Evolutionary conservation across 2,797 vertebrate species (phyloP).

Genomic region (Benthosema pterotum): DNA sequence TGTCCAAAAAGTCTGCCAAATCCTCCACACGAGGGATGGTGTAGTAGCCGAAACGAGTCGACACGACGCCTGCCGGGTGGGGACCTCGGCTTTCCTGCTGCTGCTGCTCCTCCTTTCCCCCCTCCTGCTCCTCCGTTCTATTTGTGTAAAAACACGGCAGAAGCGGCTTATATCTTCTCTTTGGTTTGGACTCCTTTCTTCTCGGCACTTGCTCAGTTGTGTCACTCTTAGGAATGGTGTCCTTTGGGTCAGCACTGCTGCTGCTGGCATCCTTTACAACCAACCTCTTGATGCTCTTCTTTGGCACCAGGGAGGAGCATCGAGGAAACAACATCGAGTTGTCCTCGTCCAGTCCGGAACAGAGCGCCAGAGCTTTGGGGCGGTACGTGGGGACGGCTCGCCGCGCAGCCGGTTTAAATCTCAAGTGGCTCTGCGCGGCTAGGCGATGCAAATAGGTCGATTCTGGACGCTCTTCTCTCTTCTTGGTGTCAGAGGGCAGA

Average conservation of each 20-base stretch:
- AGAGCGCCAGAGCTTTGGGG: conserved; percentile 92
- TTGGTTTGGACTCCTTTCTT: conserved; percentile 90
- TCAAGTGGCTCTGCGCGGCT: conserved; percentile 94
- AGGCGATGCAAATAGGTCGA: conserved; percentile 96
- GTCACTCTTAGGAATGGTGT: conserved; percentile 89
- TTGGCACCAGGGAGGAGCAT: conserved; percentile 96
- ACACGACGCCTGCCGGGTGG: conserved; percentile 93
- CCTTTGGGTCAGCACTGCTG: conserved; percentile 80
- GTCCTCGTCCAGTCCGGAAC: conserved; percentile 95
- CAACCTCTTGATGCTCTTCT: conserved; percentile 97
- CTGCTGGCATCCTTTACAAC: conserved; percentile 93
- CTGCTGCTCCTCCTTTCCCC: conserved; percentile 64
- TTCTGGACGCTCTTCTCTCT: conserved; percentile 97
- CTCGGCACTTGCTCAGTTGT: conserved; percentile 85
- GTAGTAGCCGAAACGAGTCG: conserved; percentile 90
- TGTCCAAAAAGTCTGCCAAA: conserved; percentile 84
- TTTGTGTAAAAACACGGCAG: no score
- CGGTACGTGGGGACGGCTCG: conserved; percentile 91
- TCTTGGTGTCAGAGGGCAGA: conserved; percentile 91
- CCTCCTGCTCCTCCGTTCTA: no score
- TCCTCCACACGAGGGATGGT: conserved; percentile 96
- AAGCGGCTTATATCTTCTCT: conserved; percentile 55
- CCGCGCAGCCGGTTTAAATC: conserved; percentile 90
- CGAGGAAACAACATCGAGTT: no score
- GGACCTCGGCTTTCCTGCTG: conserved; percentile 62